Percentiles rank a stretch among this genome's conserved stretches.
These are phyloP conservation scores for Falco novaeseelandiae DNA, from an alignment of 2,797 vertebrate species.

Conservation along the genomic window DNA sequence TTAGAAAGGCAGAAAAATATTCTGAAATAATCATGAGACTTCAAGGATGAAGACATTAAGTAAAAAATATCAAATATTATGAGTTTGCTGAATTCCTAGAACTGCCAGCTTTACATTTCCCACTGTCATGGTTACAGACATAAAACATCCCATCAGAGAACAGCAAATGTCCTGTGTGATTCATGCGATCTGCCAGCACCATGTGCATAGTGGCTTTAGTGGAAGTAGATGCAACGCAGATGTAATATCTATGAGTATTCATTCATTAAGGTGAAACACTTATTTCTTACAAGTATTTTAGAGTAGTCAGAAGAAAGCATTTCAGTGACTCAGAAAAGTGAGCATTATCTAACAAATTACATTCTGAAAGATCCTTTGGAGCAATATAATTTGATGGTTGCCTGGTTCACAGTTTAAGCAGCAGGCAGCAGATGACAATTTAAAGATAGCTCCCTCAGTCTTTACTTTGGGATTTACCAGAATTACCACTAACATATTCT, in stretches of 20 bases:
- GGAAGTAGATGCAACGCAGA: neutral
- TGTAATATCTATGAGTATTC: neutral
- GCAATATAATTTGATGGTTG: neutral
- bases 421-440: neutral
- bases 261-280: neutral
- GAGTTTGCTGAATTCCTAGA: neutral
- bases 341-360: neutral
- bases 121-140: neutral
- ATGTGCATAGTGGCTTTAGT: neutral
- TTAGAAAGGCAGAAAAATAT: neutral
- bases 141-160: neutral
- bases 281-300: neutral
- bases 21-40: neutral
- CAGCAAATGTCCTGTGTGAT: neutral
- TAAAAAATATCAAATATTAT: neutral
- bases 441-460: neutral
- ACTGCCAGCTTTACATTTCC: neutral
- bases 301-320: neutral
- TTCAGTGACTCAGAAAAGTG: neutral
- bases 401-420: neutral
- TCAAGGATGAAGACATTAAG: neutral
- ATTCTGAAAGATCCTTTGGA: neutral
- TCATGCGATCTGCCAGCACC: neutral
- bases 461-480: neutral
- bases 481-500: neutral